phyloP scores from a whole-genome alignment of 2,113 vertebrate genomes.

The Pseudorectes ferrugineus region DNA sequence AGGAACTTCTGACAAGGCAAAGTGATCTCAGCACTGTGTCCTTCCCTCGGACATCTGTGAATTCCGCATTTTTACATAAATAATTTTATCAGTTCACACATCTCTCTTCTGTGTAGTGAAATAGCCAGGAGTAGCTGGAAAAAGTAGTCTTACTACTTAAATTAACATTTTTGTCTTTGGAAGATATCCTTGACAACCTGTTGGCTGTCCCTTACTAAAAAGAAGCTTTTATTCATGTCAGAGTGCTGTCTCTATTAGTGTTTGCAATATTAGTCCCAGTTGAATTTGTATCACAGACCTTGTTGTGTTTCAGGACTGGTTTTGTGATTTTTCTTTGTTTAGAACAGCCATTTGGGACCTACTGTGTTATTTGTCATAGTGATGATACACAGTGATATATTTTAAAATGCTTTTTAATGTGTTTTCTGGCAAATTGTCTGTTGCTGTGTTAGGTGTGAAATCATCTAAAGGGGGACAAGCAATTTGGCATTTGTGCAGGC shows the following conservation, averaged over 20 bases:
- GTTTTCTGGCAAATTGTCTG: conserved; percentile 9
- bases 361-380: conserved; percentile 8
- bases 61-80: not conserved
- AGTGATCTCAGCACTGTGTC: not conserved
- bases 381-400: not conserved
- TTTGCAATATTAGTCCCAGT: not conserved
- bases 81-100: not conserved
- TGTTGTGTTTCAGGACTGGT: not conserved
- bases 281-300: not conserved
- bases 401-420: conserved; percentile 31
- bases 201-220: not conserved
- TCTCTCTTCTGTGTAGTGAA: not conserved
- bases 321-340: not conserved
- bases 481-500: conserved; percentile 8
- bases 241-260: not conserved
- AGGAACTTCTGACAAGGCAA: not conserved
- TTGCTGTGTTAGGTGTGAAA: conserved; percentile 40
- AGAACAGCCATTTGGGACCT: conserved; percentile 6
- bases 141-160: not conserved
- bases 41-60: not conserved
- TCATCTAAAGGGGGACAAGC: not conserved
- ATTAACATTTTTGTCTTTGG: not conserved
- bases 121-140: not conserved
- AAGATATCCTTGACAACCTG: not conserved
- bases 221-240: not conserved